Conservation (phyloP, 2,113 vertebrate genomes). For the Cynoglossus semilaevis region DNA sequence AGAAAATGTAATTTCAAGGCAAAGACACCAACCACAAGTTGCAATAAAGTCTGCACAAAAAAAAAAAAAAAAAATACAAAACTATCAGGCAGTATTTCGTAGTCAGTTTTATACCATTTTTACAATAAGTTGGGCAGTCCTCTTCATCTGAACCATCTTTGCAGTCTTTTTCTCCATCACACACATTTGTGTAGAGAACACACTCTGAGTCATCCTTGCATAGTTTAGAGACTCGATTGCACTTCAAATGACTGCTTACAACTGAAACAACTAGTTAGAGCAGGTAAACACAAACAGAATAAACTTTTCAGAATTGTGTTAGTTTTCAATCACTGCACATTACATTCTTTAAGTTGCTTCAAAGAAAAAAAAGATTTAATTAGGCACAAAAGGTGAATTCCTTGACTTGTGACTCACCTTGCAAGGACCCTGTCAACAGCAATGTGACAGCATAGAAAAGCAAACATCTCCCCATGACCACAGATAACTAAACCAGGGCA, state of each 20-base stretch:
- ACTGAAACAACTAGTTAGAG: slow-evolving; percentile 22
- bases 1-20: too few species aligned
- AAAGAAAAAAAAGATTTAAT: too few species aligned
- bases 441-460: slow-evolving; percentile 40
- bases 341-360: neutral
- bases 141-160: slow-evolving; percentile 84
- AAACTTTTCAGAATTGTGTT: too few species aligned
- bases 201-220: slow-evolving; percentile 79
- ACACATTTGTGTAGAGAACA: slow-evolving; percentile 72
- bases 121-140: slow-evolving; percentile 65
- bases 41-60: too few species aligned
- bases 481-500: slow-evolving; percentile 29
- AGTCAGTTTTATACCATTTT: slow-evolving; percentile 73
- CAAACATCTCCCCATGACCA: slow-evolving; percentile 53
- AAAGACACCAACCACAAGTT: too few species aligned
- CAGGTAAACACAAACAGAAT: neutral
- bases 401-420: slow-evolving; percentile 41
- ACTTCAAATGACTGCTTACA: slow-evolving; percentile 42
- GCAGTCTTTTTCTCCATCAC: slow-evolving; percentile 85
- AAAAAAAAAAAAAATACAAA: too few species aligned
- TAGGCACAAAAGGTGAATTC: neutral
- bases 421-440: slow-evolving; percentile 22
- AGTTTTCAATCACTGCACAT: neutral
- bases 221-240: slow-evolving; percentile 32
- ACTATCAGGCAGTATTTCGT: too few species aligned